Evolutionary conservation across 2,113 vertebrate species (phyloP).

Genomic region (Mastomys coucha): DNA sequence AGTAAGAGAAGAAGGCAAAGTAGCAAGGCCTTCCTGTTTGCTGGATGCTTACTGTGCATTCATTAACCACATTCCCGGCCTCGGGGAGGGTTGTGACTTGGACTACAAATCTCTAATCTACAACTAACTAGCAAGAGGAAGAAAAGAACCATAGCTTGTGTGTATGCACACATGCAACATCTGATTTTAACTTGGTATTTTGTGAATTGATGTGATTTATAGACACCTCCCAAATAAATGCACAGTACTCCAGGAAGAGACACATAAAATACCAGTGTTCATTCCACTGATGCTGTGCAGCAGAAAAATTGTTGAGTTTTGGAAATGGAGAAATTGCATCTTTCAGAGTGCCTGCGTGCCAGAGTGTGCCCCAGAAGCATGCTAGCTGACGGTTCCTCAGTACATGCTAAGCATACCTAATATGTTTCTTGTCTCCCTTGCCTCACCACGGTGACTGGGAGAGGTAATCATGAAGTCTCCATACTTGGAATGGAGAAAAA

Average conservation of each 20-base stretch:
- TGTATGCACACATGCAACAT: slow-evolving; percentile 40
- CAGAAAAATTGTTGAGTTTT: slow-evolving; percentile 75
- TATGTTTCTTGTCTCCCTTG: slow-evolving; percentile 51
- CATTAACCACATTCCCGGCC: slow-evolving; percentile 26
- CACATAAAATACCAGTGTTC: slow-evolving; percentile 80
- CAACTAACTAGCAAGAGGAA: slow-evolving; percentile 56
- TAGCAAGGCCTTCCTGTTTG: background rate
- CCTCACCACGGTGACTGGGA: background rate
- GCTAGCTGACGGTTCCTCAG: slow-evolving; percentile 65
- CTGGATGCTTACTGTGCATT: background rate
- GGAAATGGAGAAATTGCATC: slow-evolving; percentile 79
- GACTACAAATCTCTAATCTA: slow-evolving; percentile 75
- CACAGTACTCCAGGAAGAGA: slow-evolving; percentile 76
- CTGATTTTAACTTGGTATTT: slow-evolving; percentile 77
- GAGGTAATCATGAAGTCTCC: background rate
- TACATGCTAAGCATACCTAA: slow-evolving; percentile 43
- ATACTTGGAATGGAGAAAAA: background rate
- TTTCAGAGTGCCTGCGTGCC: slow-evolving; percentile 11
- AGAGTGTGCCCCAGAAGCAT: background rate
- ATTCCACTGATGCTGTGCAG: slow-evolving; percentile 64
- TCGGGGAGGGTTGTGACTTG: slow-evolving; percentile 35
- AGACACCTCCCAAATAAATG: slow-evolving; percentile 72
- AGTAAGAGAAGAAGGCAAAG: background rate
- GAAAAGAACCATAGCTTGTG: background rate
- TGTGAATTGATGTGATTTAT: slow-evolving; percentile 80